A percentile compares a stretch with the other conserved stretches of the same genome.
phyloP scores from a whole-genome alignment of 2,888 invertebrate species.

The Cyclophora punctaria region DNA sequence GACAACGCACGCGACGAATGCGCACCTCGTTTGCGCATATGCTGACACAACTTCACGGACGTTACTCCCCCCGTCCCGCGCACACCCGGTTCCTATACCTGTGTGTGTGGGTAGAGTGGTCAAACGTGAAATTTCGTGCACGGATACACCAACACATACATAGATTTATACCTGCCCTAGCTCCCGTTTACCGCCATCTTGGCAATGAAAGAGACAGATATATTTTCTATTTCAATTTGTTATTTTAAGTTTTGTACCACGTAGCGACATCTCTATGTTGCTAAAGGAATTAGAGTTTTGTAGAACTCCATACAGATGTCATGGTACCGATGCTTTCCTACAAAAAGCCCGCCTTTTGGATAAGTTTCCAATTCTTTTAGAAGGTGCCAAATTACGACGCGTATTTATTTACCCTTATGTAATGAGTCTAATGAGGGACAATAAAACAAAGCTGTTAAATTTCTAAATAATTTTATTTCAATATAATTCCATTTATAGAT shows the following conservation, averaged over 20 bases:
- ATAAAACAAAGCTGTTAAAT: too few species aligned
- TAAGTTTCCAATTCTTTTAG: too few species aligned
- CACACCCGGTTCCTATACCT: slow-evolving; percentile 50
- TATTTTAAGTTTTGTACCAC: slow-evolving; percentile 3
- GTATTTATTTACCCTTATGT: too few species aligned
- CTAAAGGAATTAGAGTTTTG: background rate
- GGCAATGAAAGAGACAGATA: slow-evolving; percentile 41
- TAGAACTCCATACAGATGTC: slow-evolving; percentile 18
- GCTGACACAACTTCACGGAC: slow-evolving; percentile 80
- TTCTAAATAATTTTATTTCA: too few species aligned
- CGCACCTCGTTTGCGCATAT: slow-evolving; percentile 88
- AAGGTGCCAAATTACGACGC: too few species aligned
- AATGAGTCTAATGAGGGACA: too few species aligned
- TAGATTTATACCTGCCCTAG: slow-evolving; percentile 64
- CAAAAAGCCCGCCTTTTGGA: too few species aligned
- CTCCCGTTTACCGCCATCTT: slow-evolving; percentile 70
- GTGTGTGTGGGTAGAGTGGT: slow-evolving; percentile 69
- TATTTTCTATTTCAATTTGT: slow-evolving; percentile 38
- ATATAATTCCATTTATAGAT: too few species aligned
- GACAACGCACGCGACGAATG: slow-evolving; percentile 92
- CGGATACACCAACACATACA: slow-evolving; percentile 60
- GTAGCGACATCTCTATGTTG: slow-evolving; percentile 40
- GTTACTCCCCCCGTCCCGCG: slow-evolving; percentile 71
- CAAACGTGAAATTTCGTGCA: slow-evolving; percentile 73
- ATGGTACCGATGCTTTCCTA: too few species aligned